Evolutionary conservation across 2,113 vertebrate species (phyloP), one percentile per base, ranked within the genome.

Genomic region (Urocitellus parryii): DNA sequence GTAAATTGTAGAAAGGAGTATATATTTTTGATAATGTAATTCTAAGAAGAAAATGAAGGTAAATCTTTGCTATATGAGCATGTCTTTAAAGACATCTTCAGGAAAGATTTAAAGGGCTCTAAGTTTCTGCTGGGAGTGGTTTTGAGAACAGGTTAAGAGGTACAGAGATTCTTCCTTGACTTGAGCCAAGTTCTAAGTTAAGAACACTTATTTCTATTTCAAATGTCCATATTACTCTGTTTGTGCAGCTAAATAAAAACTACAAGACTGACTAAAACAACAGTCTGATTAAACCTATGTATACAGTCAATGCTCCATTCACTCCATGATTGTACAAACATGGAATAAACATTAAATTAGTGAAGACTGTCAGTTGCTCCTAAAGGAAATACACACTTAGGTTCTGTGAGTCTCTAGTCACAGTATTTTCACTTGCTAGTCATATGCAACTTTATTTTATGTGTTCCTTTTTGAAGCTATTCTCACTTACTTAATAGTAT

Each of bases 41-140:
- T 24, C 84, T 74, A 8, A 17, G 24, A 93, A 65, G 39, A 90
- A 91, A 88, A 88, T 80, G 22, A 45, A 93, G 63, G n/a, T 83
- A 14, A 48, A 14, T 63, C 72, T 4, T 91, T 94, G 4, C 18
- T 79, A n/a, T 7, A 42, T 90, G 37, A 72, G 13, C 8, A 72
- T 39, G 34, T 85, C 24, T 63, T 37, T 88, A 63, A 90, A 80
- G 5, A 48, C 68, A n/a, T 77, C 29, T 85, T 27, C 20, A 73
- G 34, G 39, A 7, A 93, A 78, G 17, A 58, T 90, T 72, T 94
- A 72, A 90, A 88, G 22, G 8, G 82, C n/a, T 88, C 29, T 83
- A 48, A 53, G 5, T 81, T 73, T 68, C 39, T 82, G 7, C n/a
- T 56, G 2, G 25, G 20, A 95, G 58, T 20, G 79, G 5, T 81